Evolutionary conservation across 2,113 vertebrate genomes (phyloP).

Genomic region (Melanocharis versteri): DNA sequence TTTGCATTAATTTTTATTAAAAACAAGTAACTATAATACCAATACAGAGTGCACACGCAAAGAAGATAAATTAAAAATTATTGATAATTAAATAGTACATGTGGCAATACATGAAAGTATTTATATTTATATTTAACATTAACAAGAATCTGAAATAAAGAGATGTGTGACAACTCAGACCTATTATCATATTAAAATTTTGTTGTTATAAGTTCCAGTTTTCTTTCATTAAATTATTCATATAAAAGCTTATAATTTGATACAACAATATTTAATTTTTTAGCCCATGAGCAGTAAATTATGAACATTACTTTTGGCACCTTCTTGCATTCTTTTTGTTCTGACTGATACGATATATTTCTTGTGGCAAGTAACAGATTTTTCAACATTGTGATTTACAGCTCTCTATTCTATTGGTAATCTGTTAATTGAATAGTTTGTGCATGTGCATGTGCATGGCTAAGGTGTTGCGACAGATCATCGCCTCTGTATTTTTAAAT

Average conservation of each 20-base stretch:
- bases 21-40: conserved; percentile 14
- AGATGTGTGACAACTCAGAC: not conserved
- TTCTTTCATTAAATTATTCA: not conserved
- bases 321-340: not conserved
- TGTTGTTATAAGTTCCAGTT: not conserved
- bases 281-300: not conserved
- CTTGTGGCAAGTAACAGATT: not conserved
- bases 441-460: not conserved
- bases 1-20: conserved; percentile 41
- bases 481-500: not conserved
- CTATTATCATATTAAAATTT: not conserved
- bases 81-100: conserved; percentile 51
- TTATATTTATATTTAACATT: not conserved
- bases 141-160: not conserved
- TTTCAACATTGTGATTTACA: not conserved
- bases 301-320: not conserved
- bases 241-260: not conserved
- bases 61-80: conserved; percentile 33
- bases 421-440: not conserved
- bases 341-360: not conserved
- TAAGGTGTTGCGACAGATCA: not conserved
- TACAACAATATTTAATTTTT: not conserved
- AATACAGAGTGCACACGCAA: not conserved
- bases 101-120: not conserved
- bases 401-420: not conserved